A percentile compares a stretch with the other conserved stretches of the same genome.
Conservation (phyloP, 2,888 invertebrate species). For the Agonopterix alstromeriana region DNA sequence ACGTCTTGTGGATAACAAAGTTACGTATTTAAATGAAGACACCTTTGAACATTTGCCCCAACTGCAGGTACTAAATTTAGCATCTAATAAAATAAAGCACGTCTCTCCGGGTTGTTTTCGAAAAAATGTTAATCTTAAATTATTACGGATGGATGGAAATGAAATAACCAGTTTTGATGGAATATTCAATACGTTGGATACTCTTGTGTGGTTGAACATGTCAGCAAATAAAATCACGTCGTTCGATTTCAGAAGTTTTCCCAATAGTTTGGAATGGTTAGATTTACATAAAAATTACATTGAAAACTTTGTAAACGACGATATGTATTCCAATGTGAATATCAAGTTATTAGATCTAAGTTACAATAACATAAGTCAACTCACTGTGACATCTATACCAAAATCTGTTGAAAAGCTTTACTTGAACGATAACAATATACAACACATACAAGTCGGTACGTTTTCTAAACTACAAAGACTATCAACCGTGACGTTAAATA, state of each 20-base stretch:
- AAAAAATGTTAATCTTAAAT: constrained; percentile 82
- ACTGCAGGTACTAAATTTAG: constrained; percentile 86
- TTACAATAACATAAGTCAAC: constrained; percentile 81
- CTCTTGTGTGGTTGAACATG: constrained; percentile 87
- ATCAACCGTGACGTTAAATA: constrained; percentile 84
- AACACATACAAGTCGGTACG: constrained; percentile 81
- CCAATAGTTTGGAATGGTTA: constrained; percentile 84
- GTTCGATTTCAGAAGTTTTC: constrained; percentile 87
- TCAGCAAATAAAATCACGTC: constrained; percentile 84
- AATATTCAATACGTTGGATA: constrained; percentile 82
- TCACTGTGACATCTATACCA: constrained; percentile 82
- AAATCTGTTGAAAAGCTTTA: constrained; percentile 83
- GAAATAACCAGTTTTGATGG: constrained; percentile 84
- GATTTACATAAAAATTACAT: constrained; percentile 88
- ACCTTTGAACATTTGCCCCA: constrained; percentile 85
- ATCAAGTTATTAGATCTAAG: constrained; percentile 86
- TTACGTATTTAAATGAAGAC: constrained; percentile 83
- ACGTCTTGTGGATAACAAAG: constrained; percentile 87
- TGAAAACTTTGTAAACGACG: constrained; percentile 77
- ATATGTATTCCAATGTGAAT: constrained; percentile 71
- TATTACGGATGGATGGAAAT: constrained; percentile 86
- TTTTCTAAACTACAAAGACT: constrained; percentile 82
- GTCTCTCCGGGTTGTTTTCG: constrained; percentile 85
- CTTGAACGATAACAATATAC: constrained; percentile 85
- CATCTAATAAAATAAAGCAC: constrained; percentile 85